Conservation (phyloP, 2,113 vertebrate species). For the Carassius gibelio region DNA sequence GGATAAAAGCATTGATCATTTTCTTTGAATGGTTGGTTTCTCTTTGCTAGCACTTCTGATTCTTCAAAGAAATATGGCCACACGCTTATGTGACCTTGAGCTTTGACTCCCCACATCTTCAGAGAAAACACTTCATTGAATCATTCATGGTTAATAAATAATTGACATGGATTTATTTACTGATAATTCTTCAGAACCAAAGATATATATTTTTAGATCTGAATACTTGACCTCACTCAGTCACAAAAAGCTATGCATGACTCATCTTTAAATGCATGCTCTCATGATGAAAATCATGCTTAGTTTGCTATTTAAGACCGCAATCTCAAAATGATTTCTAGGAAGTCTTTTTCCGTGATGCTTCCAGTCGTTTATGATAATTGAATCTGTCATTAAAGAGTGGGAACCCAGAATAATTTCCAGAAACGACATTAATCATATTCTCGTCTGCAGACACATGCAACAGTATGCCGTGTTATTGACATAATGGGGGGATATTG, state of each 20-base stretch:
- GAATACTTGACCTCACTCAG: not conserved
- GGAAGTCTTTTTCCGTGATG: not conserved
- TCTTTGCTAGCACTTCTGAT: not conserved
- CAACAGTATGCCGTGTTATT: not conserved
- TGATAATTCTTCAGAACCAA: not conserved
- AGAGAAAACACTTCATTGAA: not conserved
- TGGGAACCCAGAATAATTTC: not conserved
- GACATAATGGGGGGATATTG: not conserved
- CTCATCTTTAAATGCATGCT: not conserved
- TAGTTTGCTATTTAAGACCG: not conserved
- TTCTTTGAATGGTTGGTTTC: slow-evolving; percentile 9
- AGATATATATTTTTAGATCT: not conserved
- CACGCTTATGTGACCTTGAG: not conserved
- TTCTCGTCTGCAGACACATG: not conserved
- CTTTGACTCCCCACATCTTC: not conserved
- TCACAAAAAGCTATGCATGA: not conserved
- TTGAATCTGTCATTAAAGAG: not conserved
- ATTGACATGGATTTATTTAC: not conserved
- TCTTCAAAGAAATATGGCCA: not conserved
- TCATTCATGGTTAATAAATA: not conserved
- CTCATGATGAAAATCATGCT: not conserved
- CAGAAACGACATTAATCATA: not conserved
- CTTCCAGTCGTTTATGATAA: not conserved
- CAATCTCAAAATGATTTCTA: not conserved
- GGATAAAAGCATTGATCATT: not conserved